Conservation (phyloP, 2,113 vertebrate genomes). For the Scortum barcoo region DNA sequence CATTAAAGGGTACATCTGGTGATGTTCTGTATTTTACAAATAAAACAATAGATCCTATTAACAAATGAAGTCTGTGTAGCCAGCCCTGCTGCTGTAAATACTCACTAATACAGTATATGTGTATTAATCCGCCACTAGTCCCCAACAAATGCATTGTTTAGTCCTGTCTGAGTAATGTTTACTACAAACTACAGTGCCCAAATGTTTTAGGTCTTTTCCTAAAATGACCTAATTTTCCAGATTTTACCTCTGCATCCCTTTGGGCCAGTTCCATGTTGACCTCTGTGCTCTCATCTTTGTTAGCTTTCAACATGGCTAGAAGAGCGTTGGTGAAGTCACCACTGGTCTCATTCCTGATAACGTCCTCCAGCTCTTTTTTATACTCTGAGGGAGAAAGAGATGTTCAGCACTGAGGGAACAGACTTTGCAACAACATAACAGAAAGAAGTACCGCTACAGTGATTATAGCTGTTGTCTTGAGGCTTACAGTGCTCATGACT, state of each 20-base stretch:
- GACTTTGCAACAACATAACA: background rate
- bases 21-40: background rate
- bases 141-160: background rate
- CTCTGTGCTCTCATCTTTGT: conserved; percentile 78
- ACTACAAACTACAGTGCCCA: background rate
- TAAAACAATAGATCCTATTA: background rate
- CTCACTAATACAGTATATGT: background rate
- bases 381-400: conserved; percentile 76
- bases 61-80: background rate
- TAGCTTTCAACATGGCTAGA: conserved; percentile 84
- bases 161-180: background rate
- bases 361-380: conserved; percentile 86
- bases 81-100: background rate
- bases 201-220: background rate
- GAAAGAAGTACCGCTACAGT: background rate
- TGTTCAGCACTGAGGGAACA: background rate
- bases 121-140: background rate
- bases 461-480: background rate
- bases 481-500: background rate
- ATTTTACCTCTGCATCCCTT: conserved; percentile 87
- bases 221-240: background rate
- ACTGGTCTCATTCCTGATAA: conserved; percentile 88
- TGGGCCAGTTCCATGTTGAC: conserved; percentile 84
- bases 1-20: background rate
- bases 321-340: conserved; percentile 88